These are phyloP conservation scores for Probosciger aterrimus DNA, from an alignment of 2,113 vertebrate genomes.

Conservation along the genomic window DNA sequence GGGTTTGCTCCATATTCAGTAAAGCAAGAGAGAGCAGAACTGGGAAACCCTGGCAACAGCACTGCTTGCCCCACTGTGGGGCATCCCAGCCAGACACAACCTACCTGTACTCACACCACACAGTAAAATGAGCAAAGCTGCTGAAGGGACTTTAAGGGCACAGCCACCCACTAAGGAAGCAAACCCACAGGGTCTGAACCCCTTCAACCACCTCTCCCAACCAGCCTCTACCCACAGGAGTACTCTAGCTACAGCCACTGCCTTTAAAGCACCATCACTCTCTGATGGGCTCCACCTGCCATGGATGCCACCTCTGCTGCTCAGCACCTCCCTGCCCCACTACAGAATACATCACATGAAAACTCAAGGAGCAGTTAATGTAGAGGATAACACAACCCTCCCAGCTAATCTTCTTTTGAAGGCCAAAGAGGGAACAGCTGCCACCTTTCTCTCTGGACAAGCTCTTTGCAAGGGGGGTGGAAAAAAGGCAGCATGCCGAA, in stretches of 20 bases:
- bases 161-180: rapidly evolving
- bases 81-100: background rate
- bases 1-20: background rate
- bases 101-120: background rate
- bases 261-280: background rate
- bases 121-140: background rate
- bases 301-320: background rate
- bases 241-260: rapidly evolving
- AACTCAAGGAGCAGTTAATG: background rate
- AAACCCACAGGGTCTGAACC: rapidly evolving
- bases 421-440: background rate
- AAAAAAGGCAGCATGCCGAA: background rate
- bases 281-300: background rate
- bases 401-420: background rate
- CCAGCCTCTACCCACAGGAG: rapidly evolving
- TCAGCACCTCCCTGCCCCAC: background rate
- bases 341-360: background rate
- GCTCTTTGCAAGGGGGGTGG: background rate
- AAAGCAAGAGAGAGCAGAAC: rapidly evolving
- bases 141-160: background rate
- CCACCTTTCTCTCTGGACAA: background rate
- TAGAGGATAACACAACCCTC: background rate
- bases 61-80: rapidly evolving
- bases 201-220: rapidly evolving
- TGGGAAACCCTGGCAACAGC: background rate